Evolutionary conservation across 2,888 invertebrate species (phyloP), one percentile per base, ranked within the genome.

Genomic region (Cephus sareptanus): DNA sequence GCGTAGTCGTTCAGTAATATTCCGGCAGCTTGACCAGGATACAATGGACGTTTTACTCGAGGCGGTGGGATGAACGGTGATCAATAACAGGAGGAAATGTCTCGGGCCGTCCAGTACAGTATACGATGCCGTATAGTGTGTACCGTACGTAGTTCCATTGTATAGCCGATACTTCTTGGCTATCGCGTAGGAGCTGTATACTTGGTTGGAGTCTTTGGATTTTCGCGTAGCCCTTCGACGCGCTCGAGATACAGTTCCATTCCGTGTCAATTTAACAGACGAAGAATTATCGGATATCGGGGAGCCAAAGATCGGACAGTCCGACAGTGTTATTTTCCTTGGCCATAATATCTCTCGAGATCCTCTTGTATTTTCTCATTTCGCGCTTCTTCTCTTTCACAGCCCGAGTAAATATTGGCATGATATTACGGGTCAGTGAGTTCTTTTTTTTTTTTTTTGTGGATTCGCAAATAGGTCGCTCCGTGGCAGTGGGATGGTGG

Each of bases 1-100:
- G 82, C 79, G 76, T 79, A 81, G 83, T 84, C 84, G 83, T 80
- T 83, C 83, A 81, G 83, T 85, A 85, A 88, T 89, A 88, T 88
- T 87, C 85, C 82, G 84, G 77, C 85, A 83, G 84, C 84, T 56
- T 84, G 86, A 84, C 83, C 84, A 81, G 82, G 80, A 84, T 83
- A 87, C 86, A 87, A 88, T 85, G 83, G 84, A 84, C 83, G 81
- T 84, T 83, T 85, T 84, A 81, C 81, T 81, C 76, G 56, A 69
- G 73, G 73, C 78, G 79, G 40, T 77, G 71, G 77, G 77, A 82
- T 82, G 80, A 83, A 80, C 81, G 81, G 82, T 87, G 85, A 86
- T 88, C 85, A 83, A 85, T 87, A 80, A 79, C 82, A 78, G 77
- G 80, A 81, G 75, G 77, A 79, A 83, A 80, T 81, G 80, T 82